phyloP scores from a whole-genome alignment of 2,113 vertebrate genomes.

The rat (Rattus norvegicus) region DNA sequence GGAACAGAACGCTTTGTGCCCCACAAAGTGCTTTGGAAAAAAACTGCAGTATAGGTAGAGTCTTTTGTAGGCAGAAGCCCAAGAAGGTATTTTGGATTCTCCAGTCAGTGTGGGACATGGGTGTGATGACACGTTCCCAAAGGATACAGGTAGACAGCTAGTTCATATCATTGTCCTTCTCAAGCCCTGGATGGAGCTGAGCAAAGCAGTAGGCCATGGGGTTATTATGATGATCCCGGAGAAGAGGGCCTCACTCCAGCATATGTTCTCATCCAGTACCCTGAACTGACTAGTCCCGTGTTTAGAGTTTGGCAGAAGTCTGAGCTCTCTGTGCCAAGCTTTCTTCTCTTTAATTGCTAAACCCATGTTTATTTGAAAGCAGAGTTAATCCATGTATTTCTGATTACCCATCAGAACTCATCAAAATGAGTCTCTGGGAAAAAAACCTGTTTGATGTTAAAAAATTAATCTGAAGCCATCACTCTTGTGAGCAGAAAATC shows the following conservation, averaged over 20 bases:
- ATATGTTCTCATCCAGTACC: conserved; percentile 31
- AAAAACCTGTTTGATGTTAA: conserved; percentile 70
- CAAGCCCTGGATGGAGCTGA: not conserved
- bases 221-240: not conserved
- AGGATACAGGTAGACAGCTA: not conserved
- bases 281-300: conserved; percentile 33
- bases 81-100: no score
- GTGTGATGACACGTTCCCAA: not conserved
- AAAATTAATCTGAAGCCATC: conserved; percentile 71
- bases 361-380: conserved; percentile 78
- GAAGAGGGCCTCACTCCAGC: not conserved
- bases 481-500: conserved; percentile 71
- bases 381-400: conserved; percentile 79
- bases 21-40: not conserved
- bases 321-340: conserved; percentile 60
- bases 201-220: not conserved
- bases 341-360: conserved; percentile 78
- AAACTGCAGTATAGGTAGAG: no score
- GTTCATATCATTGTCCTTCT: no score
- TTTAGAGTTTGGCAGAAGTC: conserved; percentile 70
- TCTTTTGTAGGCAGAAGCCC: not conserved
- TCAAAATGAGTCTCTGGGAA: conserved; percentile 70
- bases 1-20: not conserved
- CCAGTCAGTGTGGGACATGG: not conserved
- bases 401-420: conserved; percentile 80